Evolutionary conservation across 2,797 vertebrate species (phyloP).

Genomic region (Tinamus major): DNA sequence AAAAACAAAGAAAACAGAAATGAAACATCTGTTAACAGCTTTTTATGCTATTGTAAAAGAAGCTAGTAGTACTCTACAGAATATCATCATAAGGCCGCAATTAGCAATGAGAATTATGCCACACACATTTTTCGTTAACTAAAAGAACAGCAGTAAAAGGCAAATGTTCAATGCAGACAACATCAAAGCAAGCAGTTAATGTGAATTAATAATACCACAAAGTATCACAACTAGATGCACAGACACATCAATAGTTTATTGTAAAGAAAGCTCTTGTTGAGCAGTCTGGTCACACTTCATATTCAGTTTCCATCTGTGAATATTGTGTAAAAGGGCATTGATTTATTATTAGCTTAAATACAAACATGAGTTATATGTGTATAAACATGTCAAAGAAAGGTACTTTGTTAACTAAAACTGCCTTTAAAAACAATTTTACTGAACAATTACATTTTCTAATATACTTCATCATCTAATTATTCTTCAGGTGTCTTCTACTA

Average conservation of each 20-base stretch:
- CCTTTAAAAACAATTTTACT: background rate
- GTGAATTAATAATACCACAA: background rate
- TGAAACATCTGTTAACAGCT: background rate
- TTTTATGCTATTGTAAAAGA: background rate
- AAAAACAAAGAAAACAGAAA: background rate
- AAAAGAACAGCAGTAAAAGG: background rate
- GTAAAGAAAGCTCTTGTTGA: background rate
- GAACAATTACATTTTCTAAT: background rate
- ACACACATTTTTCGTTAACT: conserved; percentile 7
- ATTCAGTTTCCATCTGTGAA: background rate
- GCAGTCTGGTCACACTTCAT: background rate
- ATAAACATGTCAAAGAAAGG: background rate
- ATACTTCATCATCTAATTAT: background rate
- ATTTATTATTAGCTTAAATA: background rate
- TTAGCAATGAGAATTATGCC: background rate
- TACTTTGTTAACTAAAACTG: background rate
- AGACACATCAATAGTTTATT: background rate
- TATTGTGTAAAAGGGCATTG: background rate
- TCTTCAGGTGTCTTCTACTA: background rate
- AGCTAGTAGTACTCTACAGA: background rate
- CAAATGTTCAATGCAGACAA: background rate
- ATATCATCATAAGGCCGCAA: conserved; percentile 12
- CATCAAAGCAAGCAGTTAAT: background rate
- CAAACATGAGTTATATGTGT: background rate
- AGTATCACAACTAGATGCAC: background rate